Conservation (phyloP, 1,140 invertebrate species). For the Adoxophyes honmai region DNA sequence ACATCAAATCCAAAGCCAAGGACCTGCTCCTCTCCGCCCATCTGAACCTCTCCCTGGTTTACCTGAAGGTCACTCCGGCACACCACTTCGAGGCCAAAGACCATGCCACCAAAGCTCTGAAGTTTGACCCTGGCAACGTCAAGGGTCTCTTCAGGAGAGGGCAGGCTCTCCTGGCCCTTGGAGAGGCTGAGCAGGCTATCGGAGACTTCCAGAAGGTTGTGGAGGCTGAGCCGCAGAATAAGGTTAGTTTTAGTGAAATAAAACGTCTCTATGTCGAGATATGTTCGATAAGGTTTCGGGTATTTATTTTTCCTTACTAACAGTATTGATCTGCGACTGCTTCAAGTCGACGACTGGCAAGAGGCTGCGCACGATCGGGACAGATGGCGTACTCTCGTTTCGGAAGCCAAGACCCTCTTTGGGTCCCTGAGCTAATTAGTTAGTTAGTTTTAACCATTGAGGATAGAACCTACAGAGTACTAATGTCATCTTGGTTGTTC, state of each 20-base stretch:
- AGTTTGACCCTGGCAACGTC: slow-evolving; percentile 87
- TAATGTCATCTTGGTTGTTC: too few species aligned
- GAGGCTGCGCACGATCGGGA: too few species aligned
- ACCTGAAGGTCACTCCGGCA: slow-evolving; percentile 85
- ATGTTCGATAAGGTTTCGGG: too few species aligned
- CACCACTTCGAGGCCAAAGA: slow-evolving; percentile 85
- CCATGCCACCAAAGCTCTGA: slow-evolving; percentile 83
- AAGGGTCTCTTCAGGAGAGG: slow-evolving; percentile 95
- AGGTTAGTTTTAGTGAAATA: slow-evolving; percentile 40
- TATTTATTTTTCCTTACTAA: too few species aligned
- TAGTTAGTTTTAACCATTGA: too few species aligned
- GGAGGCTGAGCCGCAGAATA: slow-evolving; percentile 81
- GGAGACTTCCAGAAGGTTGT: slow-evolving; percentile 88
- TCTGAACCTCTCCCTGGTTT: slow-evolving; percentile 91
- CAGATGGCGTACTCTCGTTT: too few species aligned
- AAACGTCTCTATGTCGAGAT: too few species aligned
- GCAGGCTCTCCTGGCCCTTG: slow-evolving; percentile 86
- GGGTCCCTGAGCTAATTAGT: too few species aligned
- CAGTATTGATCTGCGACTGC: too few species aligned
- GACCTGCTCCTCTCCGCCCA: slow-evolving; percentile 84
- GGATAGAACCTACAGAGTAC: too few species aligned
- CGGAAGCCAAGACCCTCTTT: too few species aligned
- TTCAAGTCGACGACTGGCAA: too few species aligned
- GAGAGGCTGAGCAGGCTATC: slow-evolving; percentile 88
- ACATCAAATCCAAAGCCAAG: slow-evolving; percentile 76